Evolutionary conservation across 2,888 invertebrate genomes (phyloP).

Genomic region (Macrophya annulata): DNA sequence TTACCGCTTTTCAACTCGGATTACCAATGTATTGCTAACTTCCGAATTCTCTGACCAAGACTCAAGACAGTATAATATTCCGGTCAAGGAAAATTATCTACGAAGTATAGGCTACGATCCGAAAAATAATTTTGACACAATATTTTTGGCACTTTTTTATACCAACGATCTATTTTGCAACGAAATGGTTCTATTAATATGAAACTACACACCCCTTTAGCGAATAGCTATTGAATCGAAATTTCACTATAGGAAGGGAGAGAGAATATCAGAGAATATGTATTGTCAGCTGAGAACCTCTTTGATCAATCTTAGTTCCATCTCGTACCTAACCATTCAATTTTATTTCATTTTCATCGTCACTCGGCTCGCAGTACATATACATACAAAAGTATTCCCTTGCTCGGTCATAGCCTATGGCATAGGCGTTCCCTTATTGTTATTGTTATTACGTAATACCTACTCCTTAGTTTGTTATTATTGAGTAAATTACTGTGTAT

Average conservation of each 20-base stretch:
- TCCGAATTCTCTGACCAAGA: background rate
- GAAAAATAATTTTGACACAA: background rate
- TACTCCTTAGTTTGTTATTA: conserved; percentile 32
- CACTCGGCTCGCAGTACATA: background rate
- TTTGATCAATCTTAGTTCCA: conserved; percentile 49
- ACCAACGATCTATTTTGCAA: background rate
- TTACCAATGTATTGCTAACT: background rate
- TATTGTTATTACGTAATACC: conserved; percentile 17
- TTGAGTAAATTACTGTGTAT: conserved; percentile 32
- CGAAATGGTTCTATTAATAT: background rate
- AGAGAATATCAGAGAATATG: conserved; percentile 11
- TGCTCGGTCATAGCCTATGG: background rate
- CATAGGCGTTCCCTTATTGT: background rate
- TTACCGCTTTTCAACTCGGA: background rate
- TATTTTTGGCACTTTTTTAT: background rate
- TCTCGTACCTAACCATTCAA: conserved; percentile 23
- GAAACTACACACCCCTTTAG: background rate
- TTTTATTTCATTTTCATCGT: conserved; percentile 45
- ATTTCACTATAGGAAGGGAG: no score
- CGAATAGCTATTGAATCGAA: background rate
- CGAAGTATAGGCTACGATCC: background rate
- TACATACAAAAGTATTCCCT: conserved; percentile 28
- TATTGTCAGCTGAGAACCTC: conserved; percentile 30
- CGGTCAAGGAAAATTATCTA: background rate
- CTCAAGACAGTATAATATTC: background rate